Evolutionary conservation across 2,113 vertebrate species (phyloP).

Genomic region (Oryzias woworae): DNA sequence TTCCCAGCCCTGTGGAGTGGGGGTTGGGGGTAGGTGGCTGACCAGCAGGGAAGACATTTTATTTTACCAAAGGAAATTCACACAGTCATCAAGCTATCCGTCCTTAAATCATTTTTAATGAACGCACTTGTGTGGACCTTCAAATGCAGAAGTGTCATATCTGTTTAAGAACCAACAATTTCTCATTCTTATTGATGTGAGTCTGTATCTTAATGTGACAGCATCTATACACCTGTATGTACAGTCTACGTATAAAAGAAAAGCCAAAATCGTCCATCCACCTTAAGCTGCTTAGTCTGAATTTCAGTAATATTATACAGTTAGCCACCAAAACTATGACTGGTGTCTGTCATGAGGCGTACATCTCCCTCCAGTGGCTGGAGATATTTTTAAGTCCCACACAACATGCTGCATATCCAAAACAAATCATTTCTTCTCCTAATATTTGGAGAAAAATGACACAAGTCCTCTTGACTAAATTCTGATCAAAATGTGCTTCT

Average conservation of each 20-base stretch:
- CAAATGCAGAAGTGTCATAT: too few relatives aligned
- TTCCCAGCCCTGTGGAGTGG: constrained; percentile 37
- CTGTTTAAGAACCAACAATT: too few relatives aligned
- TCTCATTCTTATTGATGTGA: too few relatives aligned
- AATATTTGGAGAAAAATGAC: neutral
- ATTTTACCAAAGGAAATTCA: too few relatives aligned
- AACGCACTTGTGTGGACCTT: too few relatives aligned
- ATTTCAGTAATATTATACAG: constrained; percentile 39
- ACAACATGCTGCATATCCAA: neutral
- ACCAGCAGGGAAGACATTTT: constrained; percentile 22
- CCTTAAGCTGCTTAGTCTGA: constrained; percentile 48
- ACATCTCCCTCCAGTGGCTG: constrained; percentile 72
- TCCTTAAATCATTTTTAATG: too few relatives aligned
- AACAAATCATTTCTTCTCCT: neutral
- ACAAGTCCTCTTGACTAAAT: neutral
- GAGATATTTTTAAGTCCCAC: neutral
- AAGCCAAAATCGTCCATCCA: constrained; percentile 45
- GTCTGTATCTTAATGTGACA: too few relatives aligned
- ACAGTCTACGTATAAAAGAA: constrained; percentile 12
- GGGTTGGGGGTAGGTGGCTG: constrained; percentile 27
- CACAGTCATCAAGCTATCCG: too few relatives aligned
- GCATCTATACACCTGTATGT: neutral
- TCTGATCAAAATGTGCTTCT: neutral
- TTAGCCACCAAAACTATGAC: constrained; percentile 43
- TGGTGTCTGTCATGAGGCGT: constrained; percentile 41